These are phyloP conservation scores for Labia minor DNA, from an alignment of 2,888 invertebrate species.

Conservation along the genomic window DNA sequence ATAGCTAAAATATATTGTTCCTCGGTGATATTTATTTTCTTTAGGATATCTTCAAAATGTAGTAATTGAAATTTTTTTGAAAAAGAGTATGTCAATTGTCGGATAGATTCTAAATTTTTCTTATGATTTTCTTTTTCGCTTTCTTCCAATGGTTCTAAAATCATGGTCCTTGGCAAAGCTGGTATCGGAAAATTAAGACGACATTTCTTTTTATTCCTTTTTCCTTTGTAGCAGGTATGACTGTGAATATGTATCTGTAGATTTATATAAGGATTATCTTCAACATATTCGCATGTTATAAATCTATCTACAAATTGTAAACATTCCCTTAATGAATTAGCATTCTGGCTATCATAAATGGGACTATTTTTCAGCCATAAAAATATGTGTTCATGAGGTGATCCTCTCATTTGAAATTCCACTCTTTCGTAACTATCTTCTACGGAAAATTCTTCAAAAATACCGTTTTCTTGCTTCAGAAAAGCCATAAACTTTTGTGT, in stretches of 20 bases:
- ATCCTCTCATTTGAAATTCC: too few species aligned
- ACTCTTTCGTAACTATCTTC: too few species aligned
- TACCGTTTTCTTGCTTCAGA: slow-evolving; percentile 15
- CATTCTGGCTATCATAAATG: slow-evolving; percentile 14
- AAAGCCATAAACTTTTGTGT: slow-evolving; percentile 21
- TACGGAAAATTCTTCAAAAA: slow-evolving; percentile 23
- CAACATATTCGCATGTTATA: too few species aligned
- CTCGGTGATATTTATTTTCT: not conserved
- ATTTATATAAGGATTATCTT: too few species aligned
- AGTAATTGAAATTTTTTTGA: not conserved
- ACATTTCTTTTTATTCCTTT: not conserved
- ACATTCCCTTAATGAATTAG: not conserved
- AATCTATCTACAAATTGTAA: too few species aligned
- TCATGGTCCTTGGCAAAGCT: too few species aligned
- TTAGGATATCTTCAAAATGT: slow-evolving; percentile 16
- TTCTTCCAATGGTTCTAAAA: too few species aligned
- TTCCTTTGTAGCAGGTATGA: slow-evolving; percentile 8
- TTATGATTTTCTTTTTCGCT: too few species aligned
- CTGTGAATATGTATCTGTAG: too few species aligned
- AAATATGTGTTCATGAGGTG: too few species aligned
- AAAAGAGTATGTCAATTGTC: slow-evolving; percentile 15
- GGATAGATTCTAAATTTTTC: too few species aligned
- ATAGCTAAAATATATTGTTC: not conserved
- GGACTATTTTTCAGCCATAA: too few species aligned
- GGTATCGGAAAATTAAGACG: slow-evolving; percentile 21